Evolutionary conservation across 2,113 vertebrate species (phyloP).

Genomic region (Piaya cayana): DNA sequence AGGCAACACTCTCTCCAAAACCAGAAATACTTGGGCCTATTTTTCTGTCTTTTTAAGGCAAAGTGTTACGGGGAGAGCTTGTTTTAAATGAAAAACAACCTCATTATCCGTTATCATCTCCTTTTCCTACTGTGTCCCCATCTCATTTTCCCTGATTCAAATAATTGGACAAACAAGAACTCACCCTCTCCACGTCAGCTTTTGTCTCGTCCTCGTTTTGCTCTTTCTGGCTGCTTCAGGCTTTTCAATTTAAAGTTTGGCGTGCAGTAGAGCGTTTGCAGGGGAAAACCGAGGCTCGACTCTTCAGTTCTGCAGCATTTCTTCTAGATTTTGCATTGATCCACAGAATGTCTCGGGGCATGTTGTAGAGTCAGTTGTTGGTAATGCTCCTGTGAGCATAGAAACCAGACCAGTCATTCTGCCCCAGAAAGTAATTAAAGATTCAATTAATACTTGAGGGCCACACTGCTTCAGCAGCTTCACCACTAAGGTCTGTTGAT

Average conservation of each 20-base stretch:
- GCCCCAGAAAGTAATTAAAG: conserved; percentile 27
- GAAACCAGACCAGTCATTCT: conserved; percentile 1
- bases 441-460: conserved; percentile 47
- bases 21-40: background rate
- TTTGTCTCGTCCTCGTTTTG: background rate
- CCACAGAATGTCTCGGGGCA: background rate
- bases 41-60: background rate
- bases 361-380: background rate
- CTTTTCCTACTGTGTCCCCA: background rate
- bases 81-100: background rate
- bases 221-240: background rate
- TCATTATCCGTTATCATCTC: background rate
- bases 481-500: background rate
- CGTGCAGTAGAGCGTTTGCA: background rate
- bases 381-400: background rate
- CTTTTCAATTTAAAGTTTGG: background rate
- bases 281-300: background rate
- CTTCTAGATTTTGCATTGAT: background rate
- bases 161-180: background rate
- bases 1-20: background rate
- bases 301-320: background rate
- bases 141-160: background rate
- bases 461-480: background rate
- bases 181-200: background rate
- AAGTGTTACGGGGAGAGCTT: background rate